Base-by-base conservation (phyloP, 2,888 invertebrate species). In the Drosophila leonis region DNA sequence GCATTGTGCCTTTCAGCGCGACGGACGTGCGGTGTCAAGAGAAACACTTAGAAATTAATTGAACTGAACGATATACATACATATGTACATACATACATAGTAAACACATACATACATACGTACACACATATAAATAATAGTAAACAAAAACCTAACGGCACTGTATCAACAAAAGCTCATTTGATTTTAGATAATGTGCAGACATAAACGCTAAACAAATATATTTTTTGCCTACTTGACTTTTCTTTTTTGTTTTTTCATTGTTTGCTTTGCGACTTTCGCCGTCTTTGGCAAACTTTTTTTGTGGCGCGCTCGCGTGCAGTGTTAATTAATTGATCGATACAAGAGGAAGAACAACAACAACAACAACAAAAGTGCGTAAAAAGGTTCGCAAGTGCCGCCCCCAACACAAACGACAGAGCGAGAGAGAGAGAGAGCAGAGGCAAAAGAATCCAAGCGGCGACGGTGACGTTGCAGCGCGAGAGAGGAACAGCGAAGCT, bases 1-100 rank as follows among this genome's bases (percentile, higher is more conserved):
- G 83, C 86, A 82, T 82, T 83, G 82, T 83, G 86, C 86, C 86
- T 85, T 90, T 85, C 88, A 88, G 80, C 76, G 75, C 80, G 75
- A 57, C 80, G 72, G 81, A 81, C 80, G 85, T 81, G 69, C 70
- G 69, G 73, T 69, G 81, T 71, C 61, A 48, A 65, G 55, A 41
- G 48, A 42, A 4, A 52, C 73, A 55, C 49, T 29, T 20, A 55
- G 44, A 48, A 51, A 49, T 44, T 37, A 39, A 29, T 20, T 20
- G 48, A 61, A 35, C 13, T 24, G 24, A 46, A 44, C 7, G 24
- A 44, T 44, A 4, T 24, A 24, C 24, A 24, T 24, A 24, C 24
- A 24, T 4, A 24, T 24, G 4, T 24, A 24, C n/a, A n/a, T n/a
- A n/a, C n/a, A n/a, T n/a, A n/a, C n/a, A 24, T 24, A 24, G 24